A percentile compares a stretch with the other conserved stretches of the same genome.
Conservation (phyloP, 2,888 invertebrate species). For the Epiblema foenella region DNA sequence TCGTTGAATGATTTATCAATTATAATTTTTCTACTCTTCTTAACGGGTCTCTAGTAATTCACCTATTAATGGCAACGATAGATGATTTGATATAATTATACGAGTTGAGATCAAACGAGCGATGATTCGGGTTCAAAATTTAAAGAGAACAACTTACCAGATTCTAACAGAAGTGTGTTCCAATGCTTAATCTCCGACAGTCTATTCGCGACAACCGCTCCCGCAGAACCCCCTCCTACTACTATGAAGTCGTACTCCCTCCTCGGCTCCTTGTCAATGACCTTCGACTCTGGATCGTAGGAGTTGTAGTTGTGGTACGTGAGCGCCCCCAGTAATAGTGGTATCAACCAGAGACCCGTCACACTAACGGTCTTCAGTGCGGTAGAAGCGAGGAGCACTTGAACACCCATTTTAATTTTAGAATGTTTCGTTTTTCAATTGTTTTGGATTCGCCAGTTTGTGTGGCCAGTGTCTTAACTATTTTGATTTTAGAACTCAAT, state of each 20-base stretch:
- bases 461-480: slow-evolving; percentile 48
- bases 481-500: neutral
- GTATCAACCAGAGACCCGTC: slow-evolving; percentile 93
- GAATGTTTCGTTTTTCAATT: slow-evolving; percentile 51
- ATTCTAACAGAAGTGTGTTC: slow-evolving; percentile 92
- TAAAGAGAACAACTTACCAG: slow-evolving; percentile 71
- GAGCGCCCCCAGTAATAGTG: slow-evolving; percentile 91
- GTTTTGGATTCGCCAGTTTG: slow-evolving; percentile 49
- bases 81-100: neutral
- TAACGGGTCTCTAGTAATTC: too few relatives aligned
- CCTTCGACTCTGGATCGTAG: slow-evolving; percentile 91
- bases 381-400: slow-evolving; percentile 90
- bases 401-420: slow-evolving; percentile 86
- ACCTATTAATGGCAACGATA: too few relatives aligned
- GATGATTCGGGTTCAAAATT: neutral
- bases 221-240: slow-evolving; percentile 95
- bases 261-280: slow-evolving; percentile 88
- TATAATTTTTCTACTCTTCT: too few relatives aligned
- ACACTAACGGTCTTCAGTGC: slow-evolving; percentile 91
- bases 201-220: slow-evolving; percentile 94
- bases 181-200: slow-evolving; percentile 90
- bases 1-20: too few relatives aligned
- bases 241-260: slow-evolving; percentile 94
- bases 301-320: slow-evolving; percentile 92
- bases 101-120: too few relatives aligned